phyloP scores from a whole-genome alignment of 2,113 vertebrate species.

The Crotalus helleri region DNA sequence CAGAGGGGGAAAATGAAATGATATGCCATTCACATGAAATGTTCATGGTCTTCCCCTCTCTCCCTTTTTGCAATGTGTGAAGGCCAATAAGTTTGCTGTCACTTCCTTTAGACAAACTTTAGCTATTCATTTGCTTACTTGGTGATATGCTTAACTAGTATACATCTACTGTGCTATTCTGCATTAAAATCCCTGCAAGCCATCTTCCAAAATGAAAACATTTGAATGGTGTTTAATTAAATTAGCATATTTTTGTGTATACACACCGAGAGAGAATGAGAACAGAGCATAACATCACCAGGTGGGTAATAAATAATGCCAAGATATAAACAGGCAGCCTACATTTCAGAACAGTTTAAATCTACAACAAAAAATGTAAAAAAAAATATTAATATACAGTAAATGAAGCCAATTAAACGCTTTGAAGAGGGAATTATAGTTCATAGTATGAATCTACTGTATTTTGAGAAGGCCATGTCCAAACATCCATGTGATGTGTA shows the following conservation, averaged over 20 bases:
- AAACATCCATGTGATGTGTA: background rate
- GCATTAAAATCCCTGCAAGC: background rate
- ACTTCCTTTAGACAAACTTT: background rate
- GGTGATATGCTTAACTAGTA: background rate
- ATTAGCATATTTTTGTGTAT: background rate
- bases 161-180: background rate
- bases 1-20: conserved; percentile 34
- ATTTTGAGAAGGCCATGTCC: background rate
- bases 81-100: background rate
- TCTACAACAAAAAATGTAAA: background rate
- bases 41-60: conserved; percentile 13
- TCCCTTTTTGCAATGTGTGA: conserved; percentile 31
- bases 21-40: conserved; percentile 40
- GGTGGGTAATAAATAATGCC: background rate
- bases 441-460: background rate
- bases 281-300: background rate
- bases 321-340: background rate
- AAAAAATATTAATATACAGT: background rate
- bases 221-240: background rate
- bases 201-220: background rate
- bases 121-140: background rate
- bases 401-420: background rate
- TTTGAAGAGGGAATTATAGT: background rate
- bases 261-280: background rate
- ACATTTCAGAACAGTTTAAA: background rate